Conservation (phyloP, 37 sponge, comb jelly and placozoan genomes). For the Cladorhizidae sp. region DNA sequence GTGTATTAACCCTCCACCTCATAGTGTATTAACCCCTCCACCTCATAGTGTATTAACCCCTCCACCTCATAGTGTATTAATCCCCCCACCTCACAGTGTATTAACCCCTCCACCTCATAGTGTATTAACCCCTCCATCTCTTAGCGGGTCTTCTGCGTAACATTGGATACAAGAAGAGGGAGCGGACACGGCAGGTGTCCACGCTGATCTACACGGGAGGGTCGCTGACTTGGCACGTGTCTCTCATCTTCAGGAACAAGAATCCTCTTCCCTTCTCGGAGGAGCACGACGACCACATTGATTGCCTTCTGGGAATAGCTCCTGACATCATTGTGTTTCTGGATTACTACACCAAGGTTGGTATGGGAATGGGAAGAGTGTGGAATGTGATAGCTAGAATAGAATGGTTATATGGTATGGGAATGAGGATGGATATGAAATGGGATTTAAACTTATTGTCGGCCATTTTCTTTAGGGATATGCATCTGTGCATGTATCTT, state of each 20-base stretch:
- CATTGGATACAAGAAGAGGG: conserved; percentile 42
- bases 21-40: too few species aligned
- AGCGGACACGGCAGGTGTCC: conserved; percentile 18
- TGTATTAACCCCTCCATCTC: not conserved
- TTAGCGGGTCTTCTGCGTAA: conserved; percentile 38
- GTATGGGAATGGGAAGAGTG: not conserved
- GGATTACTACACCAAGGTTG: conserved; percentile 25
- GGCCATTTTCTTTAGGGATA: too few species aligned
- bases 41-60: too few species aligned
- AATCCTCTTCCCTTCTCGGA: conserved; percentile 75
- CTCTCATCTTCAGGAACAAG: conserved; percentile 33
- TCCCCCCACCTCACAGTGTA: too few species aligned
- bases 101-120: too few species aligned
- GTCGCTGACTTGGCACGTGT: conserved; percentile 57
- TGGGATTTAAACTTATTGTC: too few species aligned
- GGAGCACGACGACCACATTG: conserved; percentile 43
- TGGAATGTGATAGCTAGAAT: not conserved
- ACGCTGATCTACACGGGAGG: conserved; percentile 58
- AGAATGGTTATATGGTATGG: not conserved
- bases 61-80: too few species aligned
- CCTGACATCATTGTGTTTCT: conserved; percentile 55
- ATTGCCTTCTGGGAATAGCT: conserved; percentile 42
- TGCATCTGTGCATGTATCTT: too few species aligned
- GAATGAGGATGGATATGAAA: too few species aligned
- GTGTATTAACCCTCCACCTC: too few species aligned